Conservation (phyloP, 2,113 vertebrate genomes). For the Platycercus adscitus region DNA sequence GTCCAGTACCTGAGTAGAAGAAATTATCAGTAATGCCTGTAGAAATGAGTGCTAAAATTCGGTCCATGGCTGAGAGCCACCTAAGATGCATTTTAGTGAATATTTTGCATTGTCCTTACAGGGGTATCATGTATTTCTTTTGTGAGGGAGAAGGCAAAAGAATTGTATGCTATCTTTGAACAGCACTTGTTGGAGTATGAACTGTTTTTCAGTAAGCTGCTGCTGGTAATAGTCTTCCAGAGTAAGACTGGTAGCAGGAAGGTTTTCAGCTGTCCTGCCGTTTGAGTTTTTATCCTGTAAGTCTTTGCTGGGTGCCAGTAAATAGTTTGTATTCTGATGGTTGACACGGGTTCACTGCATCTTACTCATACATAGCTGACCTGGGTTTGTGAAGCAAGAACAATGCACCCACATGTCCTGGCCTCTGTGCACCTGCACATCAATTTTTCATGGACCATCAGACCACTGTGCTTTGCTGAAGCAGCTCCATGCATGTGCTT, state of each 20-base stretch:
- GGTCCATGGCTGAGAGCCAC: not conserved
- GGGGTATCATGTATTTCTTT: not conserved
- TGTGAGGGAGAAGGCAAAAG: not conserved
- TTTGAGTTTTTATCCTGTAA: not conserved
- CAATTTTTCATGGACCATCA: not conserved
- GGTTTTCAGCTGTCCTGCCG: not conserved
- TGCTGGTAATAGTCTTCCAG: not conserved
- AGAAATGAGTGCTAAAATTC: not conserved
- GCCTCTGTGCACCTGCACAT: not conserved
- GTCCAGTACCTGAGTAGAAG: not conserved
- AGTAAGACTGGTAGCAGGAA: not conserved
- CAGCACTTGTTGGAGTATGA: not conserved
- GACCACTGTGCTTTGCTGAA: not conserved
- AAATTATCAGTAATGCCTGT: not conserved
- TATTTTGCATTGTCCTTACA: not conserved
- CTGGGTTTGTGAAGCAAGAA: not conserved
- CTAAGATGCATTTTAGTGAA: not conserved
- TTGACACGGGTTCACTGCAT: not conserved
- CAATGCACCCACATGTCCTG: not conserved
- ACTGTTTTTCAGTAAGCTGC: not conserved
- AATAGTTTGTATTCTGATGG: not conserved
- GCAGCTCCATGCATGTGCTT: not conserved
- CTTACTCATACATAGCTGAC: not conserved
- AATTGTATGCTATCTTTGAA: not conserved
- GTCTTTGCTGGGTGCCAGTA: not conserved